phyloP scores from a whole-genome alignment of 2,888 invertebrate species.

The Acanthopleura granulata region DNA sequence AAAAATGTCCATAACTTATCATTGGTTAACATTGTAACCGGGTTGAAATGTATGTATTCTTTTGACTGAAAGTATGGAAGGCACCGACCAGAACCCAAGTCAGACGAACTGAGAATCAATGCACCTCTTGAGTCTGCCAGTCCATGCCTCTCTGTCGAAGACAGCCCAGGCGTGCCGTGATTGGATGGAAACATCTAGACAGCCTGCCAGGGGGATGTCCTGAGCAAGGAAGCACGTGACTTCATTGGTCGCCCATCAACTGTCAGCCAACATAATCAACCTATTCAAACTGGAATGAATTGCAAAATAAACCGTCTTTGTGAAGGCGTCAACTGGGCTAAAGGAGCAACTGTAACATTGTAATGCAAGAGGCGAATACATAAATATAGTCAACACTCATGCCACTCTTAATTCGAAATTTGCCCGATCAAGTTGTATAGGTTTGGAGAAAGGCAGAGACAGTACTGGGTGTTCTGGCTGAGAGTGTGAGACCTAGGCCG shows the following conservation, averaged over 20 bases:
- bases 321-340: conserved; percentile 1
- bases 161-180: too few relatives aligned
- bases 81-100: background rate
- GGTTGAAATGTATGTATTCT: too few relatives aligned
- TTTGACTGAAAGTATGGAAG: background rate
- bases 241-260: conserved; percentile 6
- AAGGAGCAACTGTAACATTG: conserved; percentile 2
- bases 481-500: too few relatives aligned
- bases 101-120: too few relatives aligned
- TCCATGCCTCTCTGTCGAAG: too few relatives aligned
- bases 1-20: too few relatives aligned
- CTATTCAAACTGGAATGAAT: conserved; percentile 1
- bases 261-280: conserved; percentile 15
- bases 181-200: background rate
- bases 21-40: too few relatives aligned
- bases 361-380: background rate
- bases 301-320: conserved; percentile 5
- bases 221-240: background rate
- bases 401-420: background rate
- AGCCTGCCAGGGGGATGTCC: background rate
- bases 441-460: background rate
- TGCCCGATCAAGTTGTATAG: background rate
- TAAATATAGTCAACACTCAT: background rate
- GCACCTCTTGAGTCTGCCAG: too few relatives aligned
- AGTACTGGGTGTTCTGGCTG: background rate